Evolutionary conservation across 2,113 vertebrate genomes (phyloP).

Genomic region (Indicator maculatus): DNA sequence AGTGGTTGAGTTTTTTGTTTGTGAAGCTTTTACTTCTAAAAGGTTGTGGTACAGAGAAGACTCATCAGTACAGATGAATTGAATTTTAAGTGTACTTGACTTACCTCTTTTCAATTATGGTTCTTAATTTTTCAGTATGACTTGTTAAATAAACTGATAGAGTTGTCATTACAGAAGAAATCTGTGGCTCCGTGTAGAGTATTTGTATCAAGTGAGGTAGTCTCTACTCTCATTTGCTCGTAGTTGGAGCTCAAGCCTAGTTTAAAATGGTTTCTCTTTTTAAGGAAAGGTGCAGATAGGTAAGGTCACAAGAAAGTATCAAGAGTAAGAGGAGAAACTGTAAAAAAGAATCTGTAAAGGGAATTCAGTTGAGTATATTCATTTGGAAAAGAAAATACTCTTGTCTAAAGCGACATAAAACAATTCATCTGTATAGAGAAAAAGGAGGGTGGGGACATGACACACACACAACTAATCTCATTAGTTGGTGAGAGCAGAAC

Average conservation of each 20-base stretch:
- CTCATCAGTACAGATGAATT: not conserved
- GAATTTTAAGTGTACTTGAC: not conserved
- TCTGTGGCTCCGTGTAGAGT: not conserved
- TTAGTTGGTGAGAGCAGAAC: slow-evolving; percentile 34
- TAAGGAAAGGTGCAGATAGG: not conserved
- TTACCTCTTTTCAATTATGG: not conserved
- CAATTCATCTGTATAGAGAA: not conserved
- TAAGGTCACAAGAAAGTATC: not conserved
- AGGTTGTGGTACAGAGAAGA: not conserved
- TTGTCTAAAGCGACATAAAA: slow-evolving; percentile 4
- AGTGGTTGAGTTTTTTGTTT: not conserved
- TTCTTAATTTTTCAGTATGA: not conserved
- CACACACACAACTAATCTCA: not conserved
- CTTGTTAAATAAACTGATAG: not conserved
- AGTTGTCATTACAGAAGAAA: not conserved
- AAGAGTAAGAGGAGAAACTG: not conserved
- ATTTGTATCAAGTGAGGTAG: not conserved
- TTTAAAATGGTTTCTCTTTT: not conserved
- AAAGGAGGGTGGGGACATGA: too few relatives aligned
- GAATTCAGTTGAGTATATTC: not conserved
- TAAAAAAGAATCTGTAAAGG: not conserved
- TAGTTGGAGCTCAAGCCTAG: not conserved
- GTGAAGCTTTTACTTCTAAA: not conserved
- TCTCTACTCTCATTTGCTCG: not conserved
- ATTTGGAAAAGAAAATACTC: not conserved